Evolutionary conservation across 2,888 invertebrate genomes (phyloP).

Genomic region (Eupeodes luniger): DNA sequence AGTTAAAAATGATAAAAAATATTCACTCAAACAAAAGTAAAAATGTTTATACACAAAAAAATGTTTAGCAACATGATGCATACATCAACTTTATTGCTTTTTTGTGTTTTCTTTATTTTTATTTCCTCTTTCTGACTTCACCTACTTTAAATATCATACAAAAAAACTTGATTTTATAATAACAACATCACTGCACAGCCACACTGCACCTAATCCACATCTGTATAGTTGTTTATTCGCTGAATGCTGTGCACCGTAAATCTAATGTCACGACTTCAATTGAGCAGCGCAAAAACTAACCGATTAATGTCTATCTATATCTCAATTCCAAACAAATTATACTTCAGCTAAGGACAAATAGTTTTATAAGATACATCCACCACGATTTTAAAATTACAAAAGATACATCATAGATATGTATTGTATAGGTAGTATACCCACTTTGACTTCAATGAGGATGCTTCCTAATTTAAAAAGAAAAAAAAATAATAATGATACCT

Average conservation of each 20-base stretch:
- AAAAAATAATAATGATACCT: conserved; percentile 44
- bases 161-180: conserved; percentile 41
- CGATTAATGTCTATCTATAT: conserved; percentile 65
- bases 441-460: conserved; percentile 14
- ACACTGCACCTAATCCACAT: conserved; percentile 32
- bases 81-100: neutral
- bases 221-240: neutral
- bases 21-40: too few species aligned
- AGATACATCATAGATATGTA: conserved; percentile 63
- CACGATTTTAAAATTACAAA: conserved; percentile 65
- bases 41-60: neutral
- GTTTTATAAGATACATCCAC: conserved; percentile 56
- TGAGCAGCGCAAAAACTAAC: conserved; percentile 15
- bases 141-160: conserved; percentile 4
- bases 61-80: conserved; percentile 20
- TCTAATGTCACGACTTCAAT: conserved; percentile 64
- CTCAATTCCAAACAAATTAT: conserved; percentile 73
- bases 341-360: conserved; percentile 69
- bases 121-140: neutral
- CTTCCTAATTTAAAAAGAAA: neutral
- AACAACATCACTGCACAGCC: conserved; percentile 40
- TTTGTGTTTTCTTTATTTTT: neutral
- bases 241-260: conserved; percentile 22
- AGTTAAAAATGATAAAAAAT: too few species aligned
- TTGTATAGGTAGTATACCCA: neutral